phyloP scores from a whole-genome alignment of 2,888 invertebrate genomes.

The Callosobruchus maculatus region DNA sequence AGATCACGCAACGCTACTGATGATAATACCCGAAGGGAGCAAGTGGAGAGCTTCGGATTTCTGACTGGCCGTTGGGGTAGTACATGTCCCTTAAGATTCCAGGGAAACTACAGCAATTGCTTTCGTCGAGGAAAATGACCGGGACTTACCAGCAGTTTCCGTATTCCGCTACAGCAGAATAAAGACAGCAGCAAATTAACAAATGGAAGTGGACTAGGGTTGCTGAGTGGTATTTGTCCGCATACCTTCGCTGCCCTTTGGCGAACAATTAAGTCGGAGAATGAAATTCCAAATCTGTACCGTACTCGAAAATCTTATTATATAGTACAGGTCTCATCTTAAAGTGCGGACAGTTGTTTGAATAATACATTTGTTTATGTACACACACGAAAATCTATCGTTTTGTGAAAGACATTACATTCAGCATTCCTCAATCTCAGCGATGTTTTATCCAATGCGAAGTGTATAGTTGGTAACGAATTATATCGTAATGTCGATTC shows the following conservation, averaged over 20 bases:
- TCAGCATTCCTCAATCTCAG: too few species aligned
- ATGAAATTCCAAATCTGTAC: too few species aligned
- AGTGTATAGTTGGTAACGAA: too few species aligned
- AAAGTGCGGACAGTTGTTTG: too few species aligned
- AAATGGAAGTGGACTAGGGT: not conserved
- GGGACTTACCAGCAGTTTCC: not conserved
- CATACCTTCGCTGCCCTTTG: not conserved
- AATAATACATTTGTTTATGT: too few species aligned
- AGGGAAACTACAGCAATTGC: not conserved
- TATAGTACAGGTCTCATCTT: too few species aligned
- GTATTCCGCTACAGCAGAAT: not conserved
- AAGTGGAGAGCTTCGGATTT: not conserved
- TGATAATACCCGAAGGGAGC: not conserved
- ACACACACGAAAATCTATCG: too few species aligned
- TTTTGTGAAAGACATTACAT: too few species aligned
- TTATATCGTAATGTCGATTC: too few species aligned
- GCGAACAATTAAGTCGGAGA: not conserved
- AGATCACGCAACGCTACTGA: not conserved
- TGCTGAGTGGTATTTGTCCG: not conserved
- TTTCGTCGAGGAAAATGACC: too few species aligned
- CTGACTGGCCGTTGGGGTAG: constrained; percentile 1
- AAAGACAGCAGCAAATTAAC: not conserved
- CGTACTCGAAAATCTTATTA: too few species aligned
- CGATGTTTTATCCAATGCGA: too few species aligned
- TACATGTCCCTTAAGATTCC: constrained; percentile 16